A percentile compares a stretch with the other conserved stretches of the same genome.
These are phyloP conservation scores for Microcebus griseorufus DNA, from an alignment of 2,113 vertebrate species.

Conservation along the genomic window DNA sequence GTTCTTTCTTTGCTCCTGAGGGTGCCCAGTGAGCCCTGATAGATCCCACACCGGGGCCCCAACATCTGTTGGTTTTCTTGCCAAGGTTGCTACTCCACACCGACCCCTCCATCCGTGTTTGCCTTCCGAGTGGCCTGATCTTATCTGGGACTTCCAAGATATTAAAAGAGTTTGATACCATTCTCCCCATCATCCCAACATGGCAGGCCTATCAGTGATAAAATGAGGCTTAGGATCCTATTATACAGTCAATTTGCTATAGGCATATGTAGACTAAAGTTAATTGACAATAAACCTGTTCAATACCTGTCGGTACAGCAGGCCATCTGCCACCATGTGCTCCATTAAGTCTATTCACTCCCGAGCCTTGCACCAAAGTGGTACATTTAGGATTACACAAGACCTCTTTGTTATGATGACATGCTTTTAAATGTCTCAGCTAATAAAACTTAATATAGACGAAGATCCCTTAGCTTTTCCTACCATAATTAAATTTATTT, in stretches of 20 bases:
- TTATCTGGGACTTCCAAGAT: fast-evolving
- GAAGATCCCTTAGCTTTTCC: conserved; percentile 85
- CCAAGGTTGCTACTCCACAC: background rate
- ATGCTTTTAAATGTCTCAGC: conserved; percentile 87
- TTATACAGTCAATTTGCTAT: conserved; percentile 56
- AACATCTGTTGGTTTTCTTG: background rate
- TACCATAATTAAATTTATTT: conserved; percentile 89
- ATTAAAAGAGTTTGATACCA: background rate
- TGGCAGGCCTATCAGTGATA: background rate
- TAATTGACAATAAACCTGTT: conserved; percentile 80
- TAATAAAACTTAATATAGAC: conserved; percentile 88
- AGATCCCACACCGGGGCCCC: background rate
- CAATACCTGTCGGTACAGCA: conserved; percentile 77
- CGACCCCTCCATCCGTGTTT: background rate
- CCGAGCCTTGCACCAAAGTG: conserved; percentile 75
- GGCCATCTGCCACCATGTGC: conserved; percentile 83
- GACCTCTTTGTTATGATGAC: conserved; percentile 88
- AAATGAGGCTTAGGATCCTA: background rate
- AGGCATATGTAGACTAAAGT: conserved; percentile 72
- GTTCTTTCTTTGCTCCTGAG: background rate
- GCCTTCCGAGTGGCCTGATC: background rate
- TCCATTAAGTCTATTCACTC: conserved; percentile 84
- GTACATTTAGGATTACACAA: conserved; percentile 84
- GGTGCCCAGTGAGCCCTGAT: background rate
- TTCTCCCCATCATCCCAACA: background rate